Base-by-base conservation (phyloP, 2,113 vertebrate species). In the Spea bombifrons region DNA sequence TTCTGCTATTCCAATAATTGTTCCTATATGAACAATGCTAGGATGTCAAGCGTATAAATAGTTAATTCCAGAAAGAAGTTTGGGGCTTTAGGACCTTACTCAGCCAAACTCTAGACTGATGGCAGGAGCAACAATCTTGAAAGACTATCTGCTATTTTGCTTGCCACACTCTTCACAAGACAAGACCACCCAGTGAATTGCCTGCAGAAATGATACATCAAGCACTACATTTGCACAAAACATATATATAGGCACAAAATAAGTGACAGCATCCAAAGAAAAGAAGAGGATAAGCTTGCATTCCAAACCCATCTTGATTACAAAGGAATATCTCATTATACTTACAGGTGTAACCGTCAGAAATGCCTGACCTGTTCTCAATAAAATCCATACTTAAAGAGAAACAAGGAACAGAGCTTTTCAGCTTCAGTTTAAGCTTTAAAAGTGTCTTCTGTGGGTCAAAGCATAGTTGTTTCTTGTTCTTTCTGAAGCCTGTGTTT, bases 101-200 rank as follows among this genome's bases (percentile, higher is more conserved):
- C 82, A 88, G 86, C 84, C 85, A 87, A 86, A 88, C 87, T 86
- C 81, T 82, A 88, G 87, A 80, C 83, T 43, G 76, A 82, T 73
- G 84, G 87, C 87, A 84, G 83, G 83, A 83, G 84, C 78, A 83
- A 84, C 71, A 84, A 83, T 86, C 86, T 86, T 87, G 86, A 87
- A 90, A 87, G 83, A 73, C 82, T 90, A 87, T 90, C 90, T 87
- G 84, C 84, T 86, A 89, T 86, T 90, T 90, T 88, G 85, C 85
- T 87, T 87, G 82, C 84, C 86, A 81, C 86, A 81, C 85, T 87
- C 81, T 84, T 86, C 84, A 81, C 83, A 72, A 87, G 88, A 87
- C 83, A 83, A 88, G 90, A 91, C 89, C 91, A 92, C 91, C 91
- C 90, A 91, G 87, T 17, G 84, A n/a, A 81, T 82, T 8, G 66